phyloP scores from a whole-genome alignment of 2,797 vertebrate genomes.

The Macrochelys suwanniensis region DNA sequence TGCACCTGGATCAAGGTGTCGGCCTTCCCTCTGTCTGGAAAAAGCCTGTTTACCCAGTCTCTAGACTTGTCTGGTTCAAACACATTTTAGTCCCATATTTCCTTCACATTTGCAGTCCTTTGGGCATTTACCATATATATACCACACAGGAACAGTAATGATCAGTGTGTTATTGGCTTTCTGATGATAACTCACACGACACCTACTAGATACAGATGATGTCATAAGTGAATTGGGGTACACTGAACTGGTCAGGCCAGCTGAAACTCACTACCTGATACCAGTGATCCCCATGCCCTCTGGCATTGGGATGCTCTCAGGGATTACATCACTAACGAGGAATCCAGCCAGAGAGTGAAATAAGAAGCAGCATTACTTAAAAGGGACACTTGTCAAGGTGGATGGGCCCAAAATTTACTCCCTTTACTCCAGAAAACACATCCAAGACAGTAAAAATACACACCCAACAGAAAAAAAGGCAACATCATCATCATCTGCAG shows the following conservation, averaged over 20 bases:
- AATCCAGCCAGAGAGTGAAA: not conserved
- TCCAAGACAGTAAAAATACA: accelerated
- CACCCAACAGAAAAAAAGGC: accelerated
- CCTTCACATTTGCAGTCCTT: not conserved
- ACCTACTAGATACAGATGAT: not conserved
- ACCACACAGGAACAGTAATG: not conserved
- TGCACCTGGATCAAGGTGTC: not conserved
- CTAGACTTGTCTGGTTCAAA: not conserved
- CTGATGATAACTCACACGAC: not conserved
- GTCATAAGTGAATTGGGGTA: not conserved
- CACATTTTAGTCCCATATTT: not conserved
- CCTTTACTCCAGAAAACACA: not conserved
- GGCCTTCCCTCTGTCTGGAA: not conserved
- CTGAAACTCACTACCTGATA: not conserved
- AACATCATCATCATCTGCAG: accelerated
- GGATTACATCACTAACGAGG: not conserved
- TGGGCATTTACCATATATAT: not conserved
- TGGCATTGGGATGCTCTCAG: not conserved
- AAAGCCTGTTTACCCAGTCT: not conserved
- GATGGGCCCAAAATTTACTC: not conserved
- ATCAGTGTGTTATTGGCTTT: not conserved
- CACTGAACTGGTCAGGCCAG: not conserved
- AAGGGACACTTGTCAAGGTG: accelerated
- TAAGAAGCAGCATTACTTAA: not conserved
- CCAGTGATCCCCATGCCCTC: not conserved